These are phyloP conservation scores for Caenorhabditis panamensis DNA, from an alignment of 2,888 invertebrate genomes.

Conservation along the genomic window DNA sequence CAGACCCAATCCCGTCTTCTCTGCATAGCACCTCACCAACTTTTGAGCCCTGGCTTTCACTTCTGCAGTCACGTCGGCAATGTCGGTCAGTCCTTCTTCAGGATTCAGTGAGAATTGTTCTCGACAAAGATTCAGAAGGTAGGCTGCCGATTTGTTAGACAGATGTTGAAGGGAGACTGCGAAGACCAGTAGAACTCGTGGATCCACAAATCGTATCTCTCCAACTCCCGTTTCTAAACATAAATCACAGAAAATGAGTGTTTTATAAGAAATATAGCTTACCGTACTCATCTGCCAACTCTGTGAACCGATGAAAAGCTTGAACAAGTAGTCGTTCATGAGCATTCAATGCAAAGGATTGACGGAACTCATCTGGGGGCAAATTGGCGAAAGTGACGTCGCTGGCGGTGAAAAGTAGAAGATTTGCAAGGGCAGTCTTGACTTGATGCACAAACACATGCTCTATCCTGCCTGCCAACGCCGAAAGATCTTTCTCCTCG, in stretches of 20 bases:
- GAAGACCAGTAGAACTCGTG: constrained; percentile 67
- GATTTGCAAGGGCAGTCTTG: constrained; percentile 79
- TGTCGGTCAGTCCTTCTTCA: constrained; percentile 35
- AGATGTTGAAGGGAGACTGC: constrained; percentile 70
- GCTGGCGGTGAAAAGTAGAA: constrained; percentile 80
- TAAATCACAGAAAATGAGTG: no score
- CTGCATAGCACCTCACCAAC: constrained; percentile 68
- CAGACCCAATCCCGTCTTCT: constrained; percentile 66
- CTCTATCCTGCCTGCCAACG: constrained; percentile 70
- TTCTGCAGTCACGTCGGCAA: constrained; percentile 44
- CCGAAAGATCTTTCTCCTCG: constrained; percentile 44
- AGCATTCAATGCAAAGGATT: constrained; percentile 72
- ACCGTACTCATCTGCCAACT: constrained; percentile 64
- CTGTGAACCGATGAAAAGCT: constrained; percentile 65
- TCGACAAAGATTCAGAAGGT: constrained; percentile 78
- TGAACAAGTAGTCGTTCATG: constrained; percentile 75
- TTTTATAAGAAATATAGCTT: not conserved
- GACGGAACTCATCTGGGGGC: constrained; percentile 65
- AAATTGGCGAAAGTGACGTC: constrained; percentile 78
- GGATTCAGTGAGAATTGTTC: constrained; percentile 75
- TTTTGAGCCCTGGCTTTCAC: constrained; percentile 67
- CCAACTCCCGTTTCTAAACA: constrained; percentile 59
- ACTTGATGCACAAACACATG: constrained; percentile 75
- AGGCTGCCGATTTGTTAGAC: constrained; percentile 74
- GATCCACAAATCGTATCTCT: constrained; percentile 59